Evolutionary conservation across 2,797 vertebrate genomes (phyloP), one percentile per base, ranked within the genome.

Genomic region (Poecile montanus): DNA sequence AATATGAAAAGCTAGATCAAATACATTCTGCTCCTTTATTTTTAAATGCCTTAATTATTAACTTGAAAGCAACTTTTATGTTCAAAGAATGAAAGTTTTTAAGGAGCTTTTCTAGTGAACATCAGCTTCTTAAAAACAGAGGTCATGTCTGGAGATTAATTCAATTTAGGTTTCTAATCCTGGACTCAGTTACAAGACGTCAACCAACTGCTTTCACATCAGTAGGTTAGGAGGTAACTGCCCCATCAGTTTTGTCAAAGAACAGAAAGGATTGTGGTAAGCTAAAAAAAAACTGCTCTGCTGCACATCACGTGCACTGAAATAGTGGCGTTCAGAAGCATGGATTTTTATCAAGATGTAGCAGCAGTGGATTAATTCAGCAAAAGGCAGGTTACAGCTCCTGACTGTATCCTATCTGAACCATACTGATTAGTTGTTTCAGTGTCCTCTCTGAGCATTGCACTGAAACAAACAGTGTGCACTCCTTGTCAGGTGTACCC

Each of bases 51-150:
- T 89, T 94, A 96, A 97, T 94, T 94, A 95, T 62, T 89, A 86
- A 93, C 92, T 95, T 96, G 75, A 95, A 97, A 96, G 91, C 57
- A 91, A 68, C 91, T 95, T 96, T 93, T 58, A 95, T 96, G 95
- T 95, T 95, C 92, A 97, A 97, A 95, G 92, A 48, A 42, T 61
- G 38, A 14, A 66, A 72, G 21, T 78, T 91, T 89, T 45, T 47
- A 89, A 65, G 85, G 45, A 94, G 16, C 40, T 36, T 88, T 88
- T 78, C 68, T 89, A 85, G 61, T 45, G 68, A 91, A 75, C 54
- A 72, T 29, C 56, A 93, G 32, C 54, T 65, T 89, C 91, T 75
- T 81, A 36, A 68, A 95, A 96, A 82, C 6, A 1, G 79, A 88
- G 89, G 88, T 94, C 76, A 62, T 22, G n/a, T 75, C 89, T 95